Conservation (phyloP, 2,888 invertebrate genomes). For the Cryptus viduatorius region DNA sequence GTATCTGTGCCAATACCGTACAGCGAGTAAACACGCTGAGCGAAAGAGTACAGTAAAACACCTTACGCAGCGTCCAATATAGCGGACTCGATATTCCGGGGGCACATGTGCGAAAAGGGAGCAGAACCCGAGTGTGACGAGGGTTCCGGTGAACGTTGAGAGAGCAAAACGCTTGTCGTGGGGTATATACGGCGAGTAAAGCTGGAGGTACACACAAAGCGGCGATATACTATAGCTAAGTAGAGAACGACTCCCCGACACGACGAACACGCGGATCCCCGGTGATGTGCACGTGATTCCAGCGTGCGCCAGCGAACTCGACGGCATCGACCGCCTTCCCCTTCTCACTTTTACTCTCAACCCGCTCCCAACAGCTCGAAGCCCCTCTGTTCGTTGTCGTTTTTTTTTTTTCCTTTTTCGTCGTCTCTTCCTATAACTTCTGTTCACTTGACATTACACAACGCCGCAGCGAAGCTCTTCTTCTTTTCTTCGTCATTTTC, state of each 20-base stretch:
- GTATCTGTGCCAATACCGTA: slow-evolving; percentile 1
- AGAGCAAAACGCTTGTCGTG: slow-evolving; percentile 25
- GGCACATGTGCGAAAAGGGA: background rate
- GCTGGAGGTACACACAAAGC: slow-evolving; percentile 8
- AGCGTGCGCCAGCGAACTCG: slow-evolving; percentile 75
- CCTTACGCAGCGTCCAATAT: background rate
- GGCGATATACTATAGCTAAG: slow-evolving; percentile 11
- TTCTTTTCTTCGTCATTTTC: background rate
- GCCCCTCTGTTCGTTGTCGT: slow-evolving; percentile 15
- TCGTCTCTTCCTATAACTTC: slow-evolving; percentile 22
- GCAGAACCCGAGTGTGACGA: slow-evolving; percentile 29
- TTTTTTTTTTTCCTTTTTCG: slow-evolving; percentile 6
- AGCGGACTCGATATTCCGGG: background rate
- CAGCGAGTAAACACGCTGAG: background rate
- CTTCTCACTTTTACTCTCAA: slow-evolving; percentile 68
- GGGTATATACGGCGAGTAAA: background rate
- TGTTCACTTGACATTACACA: background rate
- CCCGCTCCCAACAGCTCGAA: slow-evolving; percentile 52
- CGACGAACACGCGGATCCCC: slow-evolving; percentile 82
- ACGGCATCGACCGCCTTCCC: slow-evolving; percentile 82
- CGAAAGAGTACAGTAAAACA: slow-evolving; percentile 2
- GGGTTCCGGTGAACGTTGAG: slow-evolving; percentile 39
- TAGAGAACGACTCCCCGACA: slow-evolving; percentile 33
- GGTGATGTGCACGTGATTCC: slow-evolving; percentile 84
- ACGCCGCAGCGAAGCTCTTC: background rate